Percentiles rank a stretch among this genome's conserved stretches.
Evolutionary conservation across 2,888 invertebrate genomes (phyloP).

Genomic region (Yponomeuta plumbellus): DNA sequence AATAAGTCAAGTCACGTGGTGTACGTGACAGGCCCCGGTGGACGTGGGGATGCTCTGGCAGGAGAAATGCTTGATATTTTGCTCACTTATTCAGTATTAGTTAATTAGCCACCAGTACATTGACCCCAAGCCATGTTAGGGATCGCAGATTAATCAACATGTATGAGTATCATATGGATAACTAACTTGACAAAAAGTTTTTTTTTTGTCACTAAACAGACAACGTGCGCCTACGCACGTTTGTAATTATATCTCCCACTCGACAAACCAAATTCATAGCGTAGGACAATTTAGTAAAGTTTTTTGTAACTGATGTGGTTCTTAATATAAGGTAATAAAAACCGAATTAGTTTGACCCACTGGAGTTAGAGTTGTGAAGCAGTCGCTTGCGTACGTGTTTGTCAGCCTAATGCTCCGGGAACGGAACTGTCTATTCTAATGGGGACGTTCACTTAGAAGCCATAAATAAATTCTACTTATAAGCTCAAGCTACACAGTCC

Average conservation of each 20-base stretch:
- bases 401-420: slow-evolving; percentile 29
- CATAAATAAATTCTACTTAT: neutral
- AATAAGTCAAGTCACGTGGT: neutral
- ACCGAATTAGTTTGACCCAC: neutral
- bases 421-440: slow-evolving; percentile 28
- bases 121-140: neutral
- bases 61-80: neutral
- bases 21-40: neutral
- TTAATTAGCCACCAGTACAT: slow-evolving; percentile 1
- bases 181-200: neutral
- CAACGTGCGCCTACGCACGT: slow-evolving; percentile 33
- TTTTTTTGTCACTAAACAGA: slow-evolving; percentile 14
- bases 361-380: neutral
- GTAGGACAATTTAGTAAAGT: neutral
- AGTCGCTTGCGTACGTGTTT: slow-evolving; percentile 26
- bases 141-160: neutral
- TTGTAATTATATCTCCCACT: slow-evolving; percentile 27
- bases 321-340: neutral
- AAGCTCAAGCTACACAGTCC: neutral
- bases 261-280: neutral
- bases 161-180: neutral
- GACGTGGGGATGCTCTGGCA: neutral
- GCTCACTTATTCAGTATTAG: neutral
- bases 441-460: slow-evolving; percentile 25
- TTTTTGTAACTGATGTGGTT: neutral